A percentile compares a stretch with the other conserved stretches of the same genome.
Evolutionary conservation across 2,797 vertebrate species (phyloP).

Genomic region (Serranus cabrilla): DNA sequence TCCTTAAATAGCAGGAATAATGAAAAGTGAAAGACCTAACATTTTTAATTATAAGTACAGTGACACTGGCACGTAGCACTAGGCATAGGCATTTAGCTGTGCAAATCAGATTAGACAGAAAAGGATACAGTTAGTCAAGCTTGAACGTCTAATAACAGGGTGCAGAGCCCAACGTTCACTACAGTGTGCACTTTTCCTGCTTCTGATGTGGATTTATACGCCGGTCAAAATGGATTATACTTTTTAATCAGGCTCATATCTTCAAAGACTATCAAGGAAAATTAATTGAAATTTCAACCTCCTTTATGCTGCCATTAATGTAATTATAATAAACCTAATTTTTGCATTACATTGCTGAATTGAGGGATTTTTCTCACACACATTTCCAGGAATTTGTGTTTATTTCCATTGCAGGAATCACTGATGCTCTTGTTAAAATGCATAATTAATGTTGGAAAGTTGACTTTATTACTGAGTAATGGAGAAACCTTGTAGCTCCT

Average conservation of each 20-base stretch:
- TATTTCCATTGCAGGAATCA: conserved; percentile 39
- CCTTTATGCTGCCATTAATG: conserved; percentile 77
- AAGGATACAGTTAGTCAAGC: conserved; percentile 77
- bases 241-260: conserved; percentile 80
- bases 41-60: conserved; percentile 79
- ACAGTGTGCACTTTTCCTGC: conserved; percentile 36
- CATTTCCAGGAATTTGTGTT: conserved; percentile 50
- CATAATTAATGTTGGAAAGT: conserved; percentile 47
- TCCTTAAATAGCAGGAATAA: conserved; percentile 67
- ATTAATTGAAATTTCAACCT: conserved; percentile 81
- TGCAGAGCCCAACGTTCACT: conserved; percentile 23
- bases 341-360: conserved; percentile 44
- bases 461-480: conserved; percentile 55
- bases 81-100: conserved; percentile 66
- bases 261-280: conserved; percentile 74
- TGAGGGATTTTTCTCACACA: conserved; percentile 24
- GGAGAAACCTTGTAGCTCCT: conserved; percentile 16
- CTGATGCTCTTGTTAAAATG: conserved; percentile 49
- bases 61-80: conserved; percentile 55
- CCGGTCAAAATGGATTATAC: conserved; percentile 79
- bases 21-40: conserved; percentile 72
- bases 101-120: conserved; percentile 81
- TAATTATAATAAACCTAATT: conserved; percentile 64
- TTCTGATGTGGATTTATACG: conserved; percentile 74
- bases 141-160: conserved; percentile 66